Conservation (phyloP, 2,888 invertebrate genomes). For the Phengaris alcon region DNA sequence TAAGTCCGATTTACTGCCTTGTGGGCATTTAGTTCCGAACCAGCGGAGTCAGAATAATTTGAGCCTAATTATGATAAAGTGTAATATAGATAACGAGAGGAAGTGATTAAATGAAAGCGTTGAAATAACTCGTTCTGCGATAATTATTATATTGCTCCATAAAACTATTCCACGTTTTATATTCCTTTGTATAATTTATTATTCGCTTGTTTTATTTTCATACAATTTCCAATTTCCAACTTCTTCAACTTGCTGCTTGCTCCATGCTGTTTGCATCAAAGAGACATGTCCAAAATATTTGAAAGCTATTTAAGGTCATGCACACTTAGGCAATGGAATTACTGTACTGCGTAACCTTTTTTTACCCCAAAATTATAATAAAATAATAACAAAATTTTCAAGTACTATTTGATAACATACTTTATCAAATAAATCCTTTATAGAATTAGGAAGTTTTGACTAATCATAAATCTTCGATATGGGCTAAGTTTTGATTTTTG, state of each 20-base stretch:
- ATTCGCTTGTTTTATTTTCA: neutral
- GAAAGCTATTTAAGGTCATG: no score
- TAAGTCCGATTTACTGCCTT: neutral
- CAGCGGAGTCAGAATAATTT: neutral
- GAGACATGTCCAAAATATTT: no score
- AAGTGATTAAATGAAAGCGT: conserved; percentile 11
- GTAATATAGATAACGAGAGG: neutral
- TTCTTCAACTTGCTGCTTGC: neutral
- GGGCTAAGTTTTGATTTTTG: neutral
- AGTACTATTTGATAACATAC: no score
- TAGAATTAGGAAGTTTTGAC: no score
- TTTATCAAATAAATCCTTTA: no score
- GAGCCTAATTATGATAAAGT: neutral
- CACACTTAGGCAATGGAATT: no score
- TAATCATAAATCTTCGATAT: no score
- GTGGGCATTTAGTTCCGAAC: neutral
- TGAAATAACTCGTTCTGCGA: neutral
- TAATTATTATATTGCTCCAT: neutral
- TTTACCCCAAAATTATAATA: no score
- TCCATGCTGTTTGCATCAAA: no score
- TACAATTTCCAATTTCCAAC: neutral
- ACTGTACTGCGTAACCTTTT: no score
- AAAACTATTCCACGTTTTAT: neutral
- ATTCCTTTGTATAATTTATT: neutral
- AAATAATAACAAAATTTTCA: no score